Evolutionary conservation across 2,888 invertebrate genomes (phyloP).

Genomic region (Zele albiditarsus): DNA sequence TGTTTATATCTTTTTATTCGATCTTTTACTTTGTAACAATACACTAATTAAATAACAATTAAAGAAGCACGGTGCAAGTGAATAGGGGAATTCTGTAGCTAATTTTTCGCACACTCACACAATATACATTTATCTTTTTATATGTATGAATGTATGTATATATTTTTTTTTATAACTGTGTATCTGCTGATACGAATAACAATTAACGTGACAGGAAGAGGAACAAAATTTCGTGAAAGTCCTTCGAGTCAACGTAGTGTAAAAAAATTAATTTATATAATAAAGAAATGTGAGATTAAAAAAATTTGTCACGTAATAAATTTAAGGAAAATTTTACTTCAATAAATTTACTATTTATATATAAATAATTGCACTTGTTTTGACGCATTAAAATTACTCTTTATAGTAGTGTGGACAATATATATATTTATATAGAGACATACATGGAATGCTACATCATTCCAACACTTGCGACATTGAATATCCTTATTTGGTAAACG

Average conservation of each 20-base stretch:
- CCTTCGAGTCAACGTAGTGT: constrained; percentile 28
- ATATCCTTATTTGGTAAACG: constrained; percentile 18
- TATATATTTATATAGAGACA: neutral
- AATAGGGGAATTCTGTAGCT: constrained; percentile 36
- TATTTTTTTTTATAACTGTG: constrained; percentile 11
- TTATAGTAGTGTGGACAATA: constrained; percentile 1
- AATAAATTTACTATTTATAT: constrained; percentile 17
- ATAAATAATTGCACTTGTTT: constrained; percentile 20
- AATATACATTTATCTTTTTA: neutral
- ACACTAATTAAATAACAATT: constrained; percentile 62
- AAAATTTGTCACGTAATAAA: constrained; percentile 2
- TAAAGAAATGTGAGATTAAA: neutral
- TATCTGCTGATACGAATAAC: constrained; percentile 32
- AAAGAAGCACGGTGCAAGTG: constrained; percentile 52
- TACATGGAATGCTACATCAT: constrained; percentile 28
- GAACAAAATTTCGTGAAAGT: constrained; percentile 56
- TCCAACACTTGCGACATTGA: constrained; percentile 34
- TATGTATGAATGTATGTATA: neutral
- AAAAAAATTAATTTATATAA: neutral
- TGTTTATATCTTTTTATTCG: constrained; percentile 22
- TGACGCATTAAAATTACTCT: constrained; percentile 22
- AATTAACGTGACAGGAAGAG: constrained; percentile 47
- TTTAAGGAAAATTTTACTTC: constrained; percentile 7
- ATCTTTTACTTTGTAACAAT: constrained; percentile 53
- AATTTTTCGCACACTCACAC: constrained; percentile 47